These are phyloP conservation scores for Glyptemys insculpta DNA, from an alignment of 2,797 vertebrate genomes.

Conservation along the genomic window DNA sequence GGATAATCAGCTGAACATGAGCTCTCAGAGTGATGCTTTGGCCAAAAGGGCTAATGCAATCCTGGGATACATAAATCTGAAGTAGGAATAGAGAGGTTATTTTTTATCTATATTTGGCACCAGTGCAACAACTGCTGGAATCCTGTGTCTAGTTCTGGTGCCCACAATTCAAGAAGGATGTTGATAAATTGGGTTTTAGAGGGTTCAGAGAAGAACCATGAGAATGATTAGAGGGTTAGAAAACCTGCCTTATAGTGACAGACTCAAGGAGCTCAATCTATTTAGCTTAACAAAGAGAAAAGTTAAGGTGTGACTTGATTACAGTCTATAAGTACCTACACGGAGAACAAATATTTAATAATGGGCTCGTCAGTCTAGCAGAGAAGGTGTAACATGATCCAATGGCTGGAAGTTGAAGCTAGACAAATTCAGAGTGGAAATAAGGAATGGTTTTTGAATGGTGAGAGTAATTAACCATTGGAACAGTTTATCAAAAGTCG, in stretches of 20 bases:
- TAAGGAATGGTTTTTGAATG: neutral
- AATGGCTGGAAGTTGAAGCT: neutral
- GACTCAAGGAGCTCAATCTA: too few species aligned
- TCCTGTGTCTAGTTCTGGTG: neutral
- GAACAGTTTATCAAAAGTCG: neutral
- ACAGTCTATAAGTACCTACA: too few species aligned
- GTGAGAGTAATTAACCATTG: neutral
- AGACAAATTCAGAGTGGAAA: neutral
- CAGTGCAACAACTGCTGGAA: too few species aligned
- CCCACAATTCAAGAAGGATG: too few species aligned
- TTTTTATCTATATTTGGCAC: too few species aligned
- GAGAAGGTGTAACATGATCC: neutral
- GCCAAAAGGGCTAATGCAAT: neutral
- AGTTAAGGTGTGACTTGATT: too few species aligned
- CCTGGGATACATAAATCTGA: neutral
- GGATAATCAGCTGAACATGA: neutral
- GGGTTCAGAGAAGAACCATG: too few species aligned
- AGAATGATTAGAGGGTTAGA: too few species aligned
- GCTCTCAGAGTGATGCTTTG: neutral
- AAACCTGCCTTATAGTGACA: too few species aligned
- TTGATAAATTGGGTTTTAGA: too few species aligned
- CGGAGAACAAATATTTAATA: neutral
- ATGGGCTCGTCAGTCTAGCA: neutral
- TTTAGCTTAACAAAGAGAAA: too few species aligned
- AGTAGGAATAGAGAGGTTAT: too few species aligned